Base-by-base conservation (phyloP, 2,888 invertebrate species). In the Sesia apiformis region DNA sequence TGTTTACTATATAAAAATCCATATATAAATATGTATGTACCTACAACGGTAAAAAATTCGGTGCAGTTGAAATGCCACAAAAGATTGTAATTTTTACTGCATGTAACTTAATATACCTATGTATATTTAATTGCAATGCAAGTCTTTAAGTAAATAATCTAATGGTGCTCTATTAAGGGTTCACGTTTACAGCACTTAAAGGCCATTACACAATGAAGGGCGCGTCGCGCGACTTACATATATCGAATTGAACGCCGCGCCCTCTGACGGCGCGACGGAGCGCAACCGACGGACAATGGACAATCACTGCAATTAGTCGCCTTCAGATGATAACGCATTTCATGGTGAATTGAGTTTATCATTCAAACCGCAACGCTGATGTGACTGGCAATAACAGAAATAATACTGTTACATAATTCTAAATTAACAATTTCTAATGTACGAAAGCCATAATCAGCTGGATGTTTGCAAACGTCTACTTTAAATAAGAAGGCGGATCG, bases 401-500 rank as follows among this genome's bases (percentile, higher is more conserved):
- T 23, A 23, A 23, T 23, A 23, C 1, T 23, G 23, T 23, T 23
- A 23, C 23, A 23, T 23, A 23, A 23, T 23, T 23, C 23, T 23
- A 23, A 23, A 23, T 23, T 23, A 23, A 23, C 23, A 23, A 23
- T 23, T 23, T 23, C 23, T 23, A 23, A 23, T 23, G 23, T 23
- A 23, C 23, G 23, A 23, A 23, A 23, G 23, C 23, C 23, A 23
- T 46, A 46, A 46, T 46, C 46, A n/a, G 23, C 46, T 46, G 23
- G 46, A 23, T 8, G 23, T 23, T 23, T 23, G 23, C 23, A 68
- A 70, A 72, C 77, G 74, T 60, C 84, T 83, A 78, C 71, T 81
- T 82, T 82, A 77, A 83, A 84, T 78, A 67, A 77, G 80, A 69
- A 64, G 81, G 79, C 71, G 76, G 67, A 57, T 64, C 56, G 62